Conservation (phyloP, 2,888 invertebrate species). For the Campoplex nolae region DNA sequence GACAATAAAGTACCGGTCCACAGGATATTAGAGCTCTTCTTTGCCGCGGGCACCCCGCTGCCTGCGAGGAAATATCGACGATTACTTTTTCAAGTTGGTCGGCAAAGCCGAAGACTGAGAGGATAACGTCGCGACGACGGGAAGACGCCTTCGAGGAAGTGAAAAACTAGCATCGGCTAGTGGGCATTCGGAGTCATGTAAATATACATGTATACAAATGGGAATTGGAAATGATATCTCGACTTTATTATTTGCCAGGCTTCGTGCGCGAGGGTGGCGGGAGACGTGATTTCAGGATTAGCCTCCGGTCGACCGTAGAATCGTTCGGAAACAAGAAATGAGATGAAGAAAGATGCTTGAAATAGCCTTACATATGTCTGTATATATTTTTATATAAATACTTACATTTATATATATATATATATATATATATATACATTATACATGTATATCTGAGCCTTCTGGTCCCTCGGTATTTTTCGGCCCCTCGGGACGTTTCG, state of each 20-base stretch:
- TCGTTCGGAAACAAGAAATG: not conserved
- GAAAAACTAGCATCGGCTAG: not conserved
- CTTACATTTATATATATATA: not conserved
- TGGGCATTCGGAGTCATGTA: not conserved
- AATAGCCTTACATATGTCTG: not conserved
- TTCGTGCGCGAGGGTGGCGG: slow-evolving; percentile 17
- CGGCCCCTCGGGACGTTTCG: slow-evolving; percentile 25
- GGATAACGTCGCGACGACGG: slow-evolving; percentile 9
- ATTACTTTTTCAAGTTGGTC: slow-evolving; percentile 58
- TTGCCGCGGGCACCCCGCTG: not conserved
- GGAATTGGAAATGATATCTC: slow-evolving; percentile 21
- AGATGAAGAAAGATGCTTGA: slow-evolving; percentile 2
- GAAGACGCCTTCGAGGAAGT: slow-evolving; percentile 26
- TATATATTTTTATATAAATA: not conserved
- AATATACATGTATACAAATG: not conserved
- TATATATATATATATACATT: not conserved
- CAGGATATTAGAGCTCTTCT: slow-evolving; percentile 34
- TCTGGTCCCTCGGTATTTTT: slow-evolving; percentile 42
- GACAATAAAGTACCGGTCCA: slow-evolving; percentile 38
- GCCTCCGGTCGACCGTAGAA: slow-evolving; percentile 26
- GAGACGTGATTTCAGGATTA: slow-evolving; percentile 58
- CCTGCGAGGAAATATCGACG: slow-evolving; percentile 54
- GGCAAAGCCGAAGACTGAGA: not conserved
- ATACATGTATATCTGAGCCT: not conserved
- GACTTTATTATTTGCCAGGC: slow-evolving; percentile 58